Conservation (phyloP, 1,140 invertebrate species). For the Caenorhabditis remanei region DNA sequence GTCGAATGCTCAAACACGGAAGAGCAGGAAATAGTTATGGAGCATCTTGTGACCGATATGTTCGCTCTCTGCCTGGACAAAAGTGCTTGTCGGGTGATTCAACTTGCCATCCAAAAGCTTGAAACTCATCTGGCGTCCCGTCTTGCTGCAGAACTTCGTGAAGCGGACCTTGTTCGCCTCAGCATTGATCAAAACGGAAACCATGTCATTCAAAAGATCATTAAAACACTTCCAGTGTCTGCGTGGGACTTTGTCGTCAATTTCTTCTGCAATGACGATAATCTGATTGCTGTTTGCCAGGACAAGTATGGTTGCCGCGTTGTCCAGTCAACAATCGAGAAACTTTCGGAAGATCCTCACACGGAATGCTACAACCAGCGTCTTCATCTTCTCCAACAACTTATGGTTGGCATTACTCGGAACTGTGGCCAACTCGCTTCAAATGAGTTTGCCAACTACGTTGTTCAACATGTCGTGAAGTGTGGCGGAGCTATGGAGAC, state of each 20-base stretch:
- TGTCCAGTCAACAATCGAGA: constrained; percentile 65
- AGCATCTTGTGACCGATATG: constrained; percentile 51
- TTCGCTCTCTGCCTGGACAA: constrained; percentile 63
- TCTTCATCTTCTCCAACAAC: not conserved
- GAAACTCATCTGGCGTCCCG: constrained; percentile 14
- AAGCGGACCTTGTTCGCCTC: constrained; percentile 53
- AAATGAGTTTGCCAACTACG: constrained; percentile 68
- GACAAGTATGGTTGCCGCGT: constrained; percentile 68
- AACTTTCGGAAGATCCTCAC: constrained; percentile 21
- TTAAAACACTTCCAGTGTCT: constrained; percentile 41
- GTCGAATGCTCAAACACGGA: constrained; percentile 41
- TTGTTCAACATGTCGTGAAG: constrained; percentile 65
- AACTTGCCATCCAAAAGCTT: constrained; percentile 64
- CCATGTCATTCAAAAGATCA: constrained; percentile 68
- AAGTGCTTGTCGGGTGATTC: constrained; percentile 67
- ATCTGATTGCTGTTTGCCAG: constrained; percentile 61
- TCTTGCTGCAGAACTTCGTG: constrained; percentile 36
- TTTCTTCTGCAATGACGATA: constrained; percentile 15
- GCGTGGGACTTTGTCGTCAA: constrained; percentile 42
- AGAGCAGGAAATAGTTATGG: constrained; percentile 30
- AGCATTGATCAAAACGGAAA: constrained; percentile 68
- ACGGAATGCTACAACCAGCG: not conserved
- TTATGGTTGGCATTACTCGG: constrained; percentile 47
- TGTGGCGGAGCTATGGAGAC: constrained; percentile 25
- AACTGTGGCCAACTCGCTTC: constrained; percentile 61